Evolutionary conservation across 2,797 vertebrate species (phyloP).

Genomic region (Ibycter americanus): DNA sequence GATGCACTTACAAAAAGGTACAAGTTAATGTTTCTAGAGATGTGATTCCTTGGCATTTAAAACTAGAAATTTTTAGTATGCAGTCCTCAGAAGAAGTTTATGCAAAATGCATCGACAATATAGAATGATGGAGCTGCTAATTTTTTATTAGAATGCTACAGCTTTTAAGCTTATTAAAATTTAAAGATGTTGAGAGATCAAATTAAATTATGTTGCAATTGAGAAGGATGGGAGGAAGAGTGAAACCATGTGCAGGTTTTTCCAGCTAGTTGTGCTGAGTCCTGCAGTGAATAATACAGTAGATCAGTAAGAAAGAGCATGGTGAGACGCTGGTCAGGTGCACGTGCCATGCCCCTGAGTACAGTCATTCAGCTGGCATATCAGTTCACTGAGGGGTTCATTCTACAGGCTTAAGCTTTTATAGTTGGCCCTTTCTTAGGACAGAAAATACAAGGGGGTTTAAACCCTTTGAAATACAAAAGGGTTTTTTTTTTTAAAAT

Average conservation of each 20-base stretch:
- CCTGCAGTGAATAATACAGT: constrained; percentile 73
- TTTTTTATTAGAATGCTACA: constrained; percentile 2
- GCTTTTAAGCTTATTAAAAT: constrained; percentile 35
- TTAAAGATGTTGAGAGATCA: constrained; percentile 28
- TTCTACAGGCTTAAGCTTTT: constrained; percentile 40
- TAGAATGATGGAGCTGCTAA: not conserved
- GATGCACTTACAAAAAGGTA: not conserved
- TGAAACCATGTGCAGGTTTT: not conserved
- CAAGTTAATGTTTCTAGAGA: not conserved
- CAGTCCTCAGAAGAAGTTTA: not conserved
- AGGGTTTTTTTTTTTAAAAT: not conserved
- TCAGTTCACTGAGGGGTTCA: constrained; percentile 77
- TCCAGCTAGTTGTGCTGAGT: constrained; percentile 68
- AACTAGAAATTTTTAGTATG: not conserved
- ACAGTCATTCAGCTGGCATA: constrained; percentile 80
- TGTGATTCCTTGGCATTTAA: not conserved
- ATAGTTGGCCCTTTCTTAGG: not conserved
- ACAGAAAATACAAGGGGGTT: constrained; percentile 19
- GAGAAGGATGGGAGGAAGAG: not conserved
- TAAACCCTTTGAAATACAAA: not conserved
- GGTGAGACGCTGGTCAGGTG: constrained; percentile 19
- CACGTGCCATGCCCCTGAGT: constrained; percentile 77
- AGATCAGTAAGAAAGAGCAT: constrained; percentile 35
- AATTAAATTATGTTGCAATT: constrained; percentile 8
- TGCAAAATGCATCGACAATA: not conserved